A percentile compares a stretch with the other conserved stretches of the same genome.
Conservation (phyloP, 1,140 invertebrate genomes). For the Panonychus citri region DNA sequence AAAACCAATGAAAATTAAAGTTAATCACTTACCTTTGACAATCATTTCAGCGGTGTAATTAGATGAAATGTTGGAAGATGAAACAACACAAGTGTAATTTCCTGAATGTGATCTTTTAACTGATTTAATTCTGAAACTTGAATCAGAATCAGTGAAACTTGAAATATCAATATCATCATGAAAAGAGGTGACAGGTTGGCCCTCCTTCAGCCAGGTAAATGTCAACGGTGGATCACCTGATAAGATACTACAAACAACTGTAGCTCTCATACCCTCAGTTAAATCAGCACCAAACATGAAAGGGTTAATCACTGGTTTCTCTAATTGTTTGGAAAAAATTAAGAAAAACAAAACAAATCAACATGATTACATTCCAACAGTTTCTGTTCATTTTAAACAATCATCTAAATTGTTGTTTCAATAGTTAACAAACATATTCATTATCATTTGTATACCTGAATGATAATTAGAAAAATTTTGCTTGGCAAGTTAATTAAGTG, state of each 20-base stretch:
- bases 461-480: no score
- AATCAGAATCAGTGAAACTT: conserved; percentile 11
- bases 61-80: conserved; percentile 22
- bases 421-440: no score
- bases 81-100: conserved; percentile 41
- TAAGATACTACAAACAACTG: conserved; percentile 24
- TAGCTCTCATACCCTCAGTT: conserved; percentile 24
- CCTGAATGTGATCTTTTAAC: conserved; percentile 32
- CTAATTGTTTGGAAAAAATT: neutral
- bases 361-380: no score
- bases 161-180: conserved; percentile 10
- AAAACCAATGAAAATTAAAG: neutral
- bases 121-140: conserved; percentile 8
- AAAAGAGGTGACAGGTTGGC: conserved; percentile 24
- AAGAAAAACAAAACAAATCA: no score
- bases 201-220: conserved; percentile 15
- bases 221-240: conserved; percentile 17
- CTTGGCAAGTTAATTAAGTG: no score
- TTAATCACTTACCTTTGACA: conserved; percentile 42
- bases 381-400: no score
- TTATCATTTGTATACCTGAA: no score
- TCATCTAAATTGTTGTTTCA: no score
- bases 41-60: conserved; percentile 32
- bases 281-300: conserved; percentile 37
- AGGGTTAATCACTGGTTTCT: conserved; percentile 20